A percentile compares a stretch with the other conserved stretches of the same genome.
These are phyloP conservation scores for Rhynchotus rufescens DNA, from an alignment of 2,797 vertebrate genomes.

Conservation along the genomic window DNA sequence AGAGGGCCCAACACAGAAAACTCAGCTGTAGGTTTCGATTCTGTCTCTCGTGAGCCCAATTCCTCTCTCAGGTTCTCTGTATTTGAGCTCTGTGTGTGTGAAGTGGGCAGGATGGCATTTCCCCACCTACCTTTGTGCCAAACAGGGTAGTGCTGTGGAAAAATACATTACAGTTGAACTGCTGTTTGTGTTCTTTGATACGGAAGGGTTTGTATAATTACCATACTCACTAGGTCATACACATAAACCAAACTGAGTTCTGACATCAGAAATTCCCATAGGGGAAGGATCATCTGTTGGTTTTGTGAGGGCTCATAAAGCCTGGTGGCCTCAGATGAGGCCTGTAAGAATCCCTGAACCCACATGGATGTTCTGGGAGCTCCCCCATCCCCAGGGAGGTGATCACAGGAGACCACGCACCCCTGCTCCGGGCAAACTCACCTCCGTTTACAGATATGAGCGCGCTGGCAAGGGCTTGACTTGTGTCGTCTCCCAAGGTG, in stretches of 20 bases:
- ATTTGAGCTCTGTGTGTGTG: not conserved
- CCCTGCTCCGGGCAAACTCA: slow-evolving; percentile 32
- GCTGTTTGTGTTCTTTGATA: not conserved
- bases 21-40: not conserved
- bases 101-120: not conserved
- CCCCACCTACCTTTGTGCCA: not conserved
- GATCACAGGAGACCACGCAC: rapidly evolving
- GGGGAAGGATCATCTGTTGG: not conserved
- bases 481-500: slow-evolving; percentile 86
- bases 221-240: rapidly evolving
- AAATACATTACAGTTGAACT: not conserved
- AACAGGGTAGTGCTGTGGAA: not conserved
- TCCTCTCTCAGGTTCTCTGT: not conserved
- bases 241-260: not conserved
- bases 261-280: not conserved
- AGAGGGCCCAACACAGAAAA: not conserved
- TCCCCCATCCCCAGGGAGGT: not conserved
- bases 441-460: slow-evolving; percentile 84
- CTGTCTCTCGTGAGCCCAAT: not conserved
- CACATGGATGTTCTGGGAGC: not conserved
- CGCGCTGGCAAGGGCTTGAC: slow-evolving; percentile 86
- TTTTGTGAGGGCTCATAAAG: not conserved
- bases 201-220: not conserved
- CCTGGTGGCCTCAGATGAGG: not conserved
- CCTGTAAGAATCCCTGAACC: not conserved